Conservation (phyloP, 2,113 vertebrate species). For the Ellobius talpinus region DNA sequence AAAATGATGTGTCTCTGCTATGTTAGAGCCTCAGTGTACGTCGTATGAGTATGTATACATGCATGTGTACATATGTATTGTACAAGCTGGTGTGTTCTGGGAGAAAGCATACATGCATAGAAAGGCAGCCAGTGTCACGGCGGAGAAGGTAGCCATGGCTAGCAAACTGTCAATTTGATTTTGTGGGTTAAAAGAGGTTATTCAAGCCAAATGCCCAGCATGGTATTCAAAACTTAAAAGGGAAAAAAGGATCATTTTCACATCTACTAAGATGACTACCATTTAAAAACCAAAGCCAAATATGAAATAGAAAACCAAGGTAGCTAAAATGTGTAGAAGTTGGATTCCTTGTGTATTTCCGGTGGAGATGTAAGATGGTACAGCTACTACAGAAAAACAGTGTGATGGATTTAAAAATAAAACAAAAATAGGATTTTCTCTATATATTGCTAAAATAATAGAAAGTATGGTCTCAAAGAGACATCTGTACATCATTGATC, state of each 20-base stretch:
- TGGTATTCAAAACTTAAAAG: background rate
- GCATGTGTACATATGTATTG: accelerated
- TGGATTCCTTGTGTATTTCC: background rate
- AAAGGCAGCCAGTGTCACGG: background rate
- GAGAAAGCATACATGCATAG: background rate
- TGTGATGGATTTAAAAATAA: background rate
- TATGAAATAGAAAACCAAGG: background rate
- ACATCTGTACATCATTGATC: background rate
- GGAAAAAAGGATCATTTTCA: background rate
- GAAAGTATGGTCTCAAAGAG: background rate
- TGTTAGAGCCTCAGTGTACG: no score
- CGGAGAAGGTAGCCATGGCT: background rate
- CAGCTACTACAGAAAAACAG: background rate
- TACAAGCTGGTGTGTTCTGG: background rate
- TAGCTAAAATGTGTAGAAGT: background rate
- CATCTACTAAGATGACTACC: background rate
- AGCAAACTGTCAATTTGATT: background rate
- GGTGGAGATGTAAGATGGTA: background rate
- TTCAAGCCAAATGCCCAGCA: background rate
- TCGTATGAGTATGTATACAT: accelerated
- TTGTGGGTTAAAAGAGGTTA: background rate
- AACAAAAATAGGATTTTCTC: background rate
- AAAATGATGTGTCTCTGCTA: background rate
- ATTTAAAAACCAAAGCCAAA: background rate
- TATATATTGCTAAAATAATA: background rate